phyloP scores from a whole-genome alignment of 2,888 invertebrate genomes.

The Chelonus formosanus region DNA sequence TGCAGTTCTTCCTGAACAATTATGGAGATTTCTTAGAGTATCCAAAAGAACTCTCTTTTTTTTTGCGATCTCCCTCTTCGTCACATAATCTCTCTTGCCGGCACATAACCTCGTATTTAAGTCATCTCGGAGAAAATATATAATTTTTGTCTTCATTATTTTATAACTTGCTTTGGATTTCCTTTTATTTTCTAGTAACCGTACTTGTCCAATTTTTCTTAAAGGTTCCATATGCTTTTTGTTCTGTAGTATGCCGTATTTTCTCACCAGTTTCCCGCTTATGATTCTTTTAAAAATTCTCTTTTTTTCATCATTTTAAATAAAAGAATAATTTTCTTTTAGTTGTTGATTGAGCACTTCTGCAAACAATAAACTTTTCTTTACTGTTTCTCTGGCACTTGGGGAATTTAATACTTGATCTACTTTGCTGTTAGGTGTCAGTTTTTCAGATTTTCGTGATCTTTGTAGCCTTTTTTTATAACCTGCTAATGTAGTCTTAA shows the following conservation, averaged over 20 bases:
- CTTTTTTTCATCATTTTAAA: too few relatives aligned
- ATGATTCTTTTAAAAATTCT: too few relatives aligned
- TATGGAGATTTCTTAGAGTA: slow-evolving; percentile 33
- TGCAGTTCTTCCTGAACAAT: slow-evolving; percentile 31
- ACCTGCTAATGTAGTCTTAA: slow-evolving; percentile 17
- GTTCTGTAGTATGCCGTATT: slow-evolving; percentile 12
- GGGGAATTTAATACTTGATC: slow-evolving; percentile 19
- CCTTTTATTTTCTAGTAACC: slow-evolving; percentile 1
- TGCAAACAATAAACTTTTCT: slow-evolving; percentile 25
- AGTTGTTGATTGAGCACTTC: slow-evolving; percentile 10
- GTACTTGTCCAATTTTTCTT: slow-evolving; percentile 15
- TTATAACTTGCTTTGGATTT: slow-evolving; percentile 18
- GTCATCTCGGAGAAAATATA: slow-evolving; percentile 36
- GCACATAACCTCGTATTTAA: slow-evolving; percentile 34
- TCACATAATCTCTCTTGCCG: slow-evolving; percentile 36
- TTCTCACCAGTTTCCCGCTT: too few relatives aligned
- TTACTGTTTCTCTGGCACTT: slow-evolving; percentile 26
- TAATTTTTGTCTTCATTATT: slow-evolving; percentile 16
- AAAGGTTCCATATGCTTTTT: slow-evolving; percentile 20
- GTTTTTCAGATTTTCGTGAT: slow-evolving; percentile 14
- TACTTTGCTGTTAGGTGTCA: slow-evolving; percentile 21
- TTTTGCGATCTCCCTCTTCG: slow-evolving; percentile 16
- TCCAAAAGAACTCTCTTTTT: slow-evolving; percentile 25
- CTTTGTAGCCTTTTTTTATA: slow-evolving; percentile 19
- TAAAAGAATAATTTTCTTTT: too few relatives aligned